These are phyloP conservation scores for Seriola dumerili DNA, from an alignment of 2,113 vertebrate species.

Conservation along the genomic window DNA sequence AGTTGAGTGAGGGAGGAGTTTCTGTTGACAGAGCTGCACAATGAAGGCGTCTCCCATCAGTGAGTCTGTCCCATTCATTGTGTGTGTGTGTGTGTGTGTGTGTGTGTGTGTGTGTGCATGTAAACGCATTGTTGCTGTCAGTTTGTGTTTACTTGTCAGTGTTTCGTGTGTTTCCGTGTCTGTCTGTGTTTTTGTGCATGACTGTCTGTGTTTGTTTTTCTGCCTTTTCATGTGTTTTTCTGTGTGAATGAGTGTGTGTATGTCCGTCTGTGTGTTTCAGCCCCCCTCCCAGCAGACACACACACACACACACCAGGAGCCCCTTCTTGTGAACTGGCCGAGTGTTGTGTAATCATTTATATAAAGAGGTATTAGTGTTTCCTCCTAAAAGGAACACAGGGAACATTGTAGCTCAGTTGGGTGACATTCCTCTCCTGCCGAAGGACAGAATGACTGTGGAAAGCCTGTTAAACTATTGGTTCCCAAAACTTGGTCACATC, in stretches of 20 bases:
- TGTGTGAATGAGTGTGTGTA: conserved; percentile 36
- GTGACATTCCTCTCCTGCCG: conserved; percentile 61
- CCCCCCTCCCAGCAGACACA: conserved; percentile 2
- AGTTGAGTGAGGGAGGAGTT: conserved; percentile 38
- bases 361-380: conserved; percentile 76
- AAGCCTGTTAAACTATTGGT: conserved; percentile 32
- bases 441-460: conserved; percentile 37
- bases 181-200: conserved; percentile 35
- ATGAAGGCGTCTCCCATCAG: conserved; percentile 47
- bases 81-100: conserved; percentile 34
- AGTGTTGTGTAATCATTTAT: conserved; percentile 71
- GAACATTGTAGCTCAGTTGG: conserved; percentile 62
- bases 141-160: conserved; percentile 53
- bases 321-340: conserved; percentile 47
- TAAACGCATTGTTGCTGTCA: conserved; percentile 28
- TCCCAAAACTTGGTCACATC: conserved; percentile 36
- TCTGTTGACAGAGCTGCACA: conserved; percentile 51
- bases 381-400: conserved; percentile 63
- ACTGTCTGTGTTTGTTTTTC: conserved; percentile 59
- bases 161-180: conserved; percentile 13
- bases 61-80: conserved; percentile 21
- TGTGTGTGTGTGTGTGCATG: conserved; percentile 23
- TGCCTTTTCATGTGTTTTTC: conserved; percentile 46
- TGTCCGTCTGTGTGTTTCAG: conserved; percentile 10
- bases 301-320: conserved; percentile 1